Conservation (phyloP, 1,140 invertebrate genomes). For the Zeugodacus cucurbitae region DNA sequence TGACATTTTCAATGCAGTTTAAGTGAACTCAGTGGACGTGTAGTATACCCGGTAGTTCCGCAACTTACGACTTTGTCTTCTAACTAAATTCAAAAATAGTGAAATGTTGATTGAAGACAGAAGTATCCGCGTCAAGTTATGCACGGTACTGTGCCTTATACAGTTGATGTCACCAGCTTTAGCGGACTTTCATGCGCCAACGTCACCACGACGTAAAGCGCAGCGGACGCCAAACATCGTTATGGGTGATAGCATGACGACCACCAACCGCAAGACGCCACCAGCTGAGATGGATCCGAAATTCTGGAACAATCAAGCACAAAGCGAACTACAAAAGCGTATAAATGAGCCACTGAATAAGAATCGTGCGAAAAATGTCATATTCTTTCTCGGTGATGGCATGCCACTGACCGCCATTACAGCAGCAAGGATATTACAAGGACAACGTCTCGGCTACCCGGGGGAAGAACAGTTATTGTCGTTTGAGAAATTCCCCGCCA, state of each 20-base stretch:
- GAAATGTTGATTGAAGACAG: background rate
- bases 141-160: background rate
- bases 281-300: background rate
- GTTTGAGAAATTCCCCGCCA: conserved; percentile 81
- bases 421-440: conserved; percentile 74
- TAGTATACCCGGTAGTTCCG: background rate
- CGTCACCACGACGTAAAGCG: background rate
- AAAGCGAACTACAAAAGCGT: conserved; percentile 46
- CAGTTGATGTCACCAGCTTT: background rate
- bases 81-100: background rate
- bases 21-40: background rate
- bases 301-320: conserved; percentile 53
- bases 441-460: conserved; percentile 69
- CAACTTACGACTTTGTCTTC: background rate
- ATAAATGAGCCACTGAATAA: conserved; percentile 40
- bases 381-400: conserved; percentile 82
- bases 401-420: conserved; percentile 79
- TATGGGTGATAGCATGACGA: background rate
- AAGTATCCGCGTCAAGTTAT: background rate
- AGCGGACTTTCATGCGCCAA: background rate
- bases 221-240: background rate
- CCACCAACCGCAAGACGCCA: background rate
- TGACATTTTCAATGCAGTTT: background rate
- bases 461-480: conserved; percentile 76
- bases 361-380: conserved; percentile 74